Conservation (phyloP, 2,888 invertebrate species). For the Cyaniris semiargus region DNA sequence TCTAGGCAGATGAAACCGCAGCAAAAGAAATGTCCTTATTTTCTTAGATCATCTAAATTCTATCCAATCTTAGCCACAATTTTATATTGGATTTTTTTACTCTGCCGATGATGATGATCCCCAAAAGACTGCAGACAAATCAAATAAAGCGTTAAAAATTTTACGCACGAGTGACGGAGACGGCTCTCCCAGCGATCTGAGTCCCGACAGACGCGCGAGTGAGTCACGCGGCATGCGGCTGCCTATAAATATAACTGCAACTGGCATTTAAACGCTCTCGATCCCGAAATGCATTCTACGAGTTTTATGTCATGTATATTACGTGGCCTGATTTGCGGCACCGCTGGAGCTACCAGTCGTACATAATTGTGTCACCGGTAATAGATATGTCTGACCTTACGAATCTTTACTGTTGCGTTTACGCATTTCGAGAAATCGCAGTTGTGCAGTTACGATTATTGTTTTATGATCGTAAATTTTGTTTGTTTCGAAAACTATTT, state of each 20-base stretch:
- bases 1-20: neutral
- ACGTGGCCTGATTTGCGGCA: constrained; percentile 45
- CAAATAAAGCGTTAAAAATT: constrained; percentile 15
- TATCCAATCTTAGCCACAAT: neutral
- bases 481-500: neutral
- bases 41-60: neutral
- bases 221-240: constrained; percentile 65
- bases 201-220: constrained; percentile 65
- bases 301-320: constrained; percentile 48
- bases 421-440: neutral
- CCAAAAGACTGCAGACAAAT: neutral
- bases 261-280: constrained; percentile 76
- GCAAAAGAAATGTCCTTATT: neutral
- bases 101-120: neutral
- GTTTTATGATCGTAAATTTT: constrained; percentile 9
- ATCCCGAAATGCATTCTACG: constrained; percentile 59
- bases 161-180: constrained; percentile 40
- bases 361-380: constrained; percentile 31
- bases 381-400: constrained; percentile 31
- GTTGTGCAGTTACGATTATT: constrained; percentile 9
- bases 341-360: constrained; percentile 34
- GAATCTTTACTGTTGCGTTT: constrained; percentile 27
- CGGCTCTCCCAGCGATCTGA: constrained; percentile 69
- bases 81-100: neutral
- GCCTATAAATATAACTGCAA: constrained; percentile 73